phyloP scores from a whole-genome alignment of 1,140 invertebrate genomes.

The Copidosoma floridanum region DNA sequence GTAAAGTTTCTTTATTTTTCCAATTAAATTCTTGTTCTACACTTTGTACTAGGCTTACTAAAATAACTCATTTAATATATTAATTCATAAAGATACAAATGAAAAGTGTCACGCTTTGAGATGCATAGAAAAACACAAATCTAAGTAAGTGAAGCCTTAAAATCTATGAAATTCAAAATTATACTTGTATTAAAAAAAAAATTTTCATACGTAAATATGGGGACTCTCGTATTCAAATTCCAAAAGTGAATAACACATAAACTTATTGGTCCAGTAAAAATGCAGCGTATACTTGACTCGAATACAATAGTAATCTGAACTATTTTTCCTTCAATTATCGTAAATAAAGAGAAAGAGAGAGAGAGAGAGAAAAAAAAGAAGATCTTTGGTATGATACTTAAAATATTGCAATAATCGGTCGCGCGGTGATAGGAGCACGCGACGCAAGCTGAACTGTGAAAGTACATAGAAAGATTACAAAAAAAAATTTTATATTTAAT shows the following conservation, averaged over 20 bases:
- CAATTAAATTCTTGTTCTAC: conserved; percentile 36
- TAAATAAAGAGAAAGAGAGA: too few relatives aligned
- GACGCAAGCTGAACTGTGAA: conserved; percentile 6
- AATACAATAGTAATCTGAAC: conserved; percentile 16
- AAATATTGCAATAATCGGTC: conserved; percentile 42
- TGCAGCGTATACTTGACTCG: conserved; percentile 11
- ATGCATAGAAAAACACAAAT: conserved; percentile 12
- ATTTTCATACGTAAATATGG: too few relatives aligned
- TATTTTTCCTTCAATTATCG: conserved; percentile 20
- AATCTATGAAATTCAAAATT: too few relatives aligned
- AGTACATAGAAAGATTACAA: too few relatives aligned
- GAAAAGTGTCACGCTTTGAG: conserved; percentile 20
- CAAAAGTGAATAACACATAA: too few relatives aligned
- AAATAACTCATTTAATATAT: conserved; percentile 35
- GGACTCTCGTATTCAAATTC: too few relatives aligned
- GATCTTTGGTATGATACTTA: conserved; percentile 53
- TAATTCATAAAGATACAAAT: conserved; percentile 36
- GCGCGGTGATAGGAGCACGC: conserved; percentile 30
- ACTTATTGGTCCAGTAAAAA: conserved; percentile 22
- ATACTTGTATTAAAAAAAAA: too few relatives aligned
- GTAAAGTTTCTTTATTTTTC: conserved; percentile 35
- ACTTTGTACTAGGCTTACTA: conserved; percentile 38
- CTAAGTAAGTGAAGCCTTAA: neutral
- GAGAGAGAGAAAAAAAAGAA: too few relatives aligned
- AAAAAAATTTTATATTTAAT: conserved; percentile 23